Evolutionary conservation across 1,140 invertebrate genomes (phyloP).

Genomic region (Drosophila funebris): DNA sequence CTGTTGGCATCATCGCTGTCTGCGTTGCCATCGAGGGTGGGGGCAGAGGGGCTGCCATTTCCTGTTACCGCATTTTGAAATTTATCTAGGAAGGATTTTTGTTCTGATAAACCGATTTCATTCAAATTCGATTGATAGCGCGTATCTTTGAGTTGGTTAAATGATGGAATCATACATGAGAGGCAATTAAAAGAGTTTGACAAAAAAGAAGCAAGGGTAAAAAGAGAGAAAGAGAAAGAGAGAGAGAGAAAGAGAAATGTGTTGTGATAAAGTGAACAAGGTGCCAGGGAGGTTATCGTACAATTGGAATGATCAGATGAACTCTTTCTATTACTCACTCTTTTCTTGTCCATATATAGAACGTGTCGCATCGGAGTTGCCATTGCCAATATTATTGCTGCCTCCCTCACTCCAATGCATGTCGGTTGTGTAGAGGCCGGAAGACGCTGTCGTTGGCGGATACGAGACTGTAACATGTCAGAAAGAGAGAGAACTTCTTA

Average conservation of each 20-base stretch:
- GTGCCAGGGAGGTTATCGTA: conserved; percentile 8
- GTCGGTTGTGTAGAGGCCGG: conserved; percentile 69
- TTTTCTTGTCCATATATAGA: conserved; percentile 68
- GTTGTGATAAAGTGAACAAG: conserved; percentile 6
- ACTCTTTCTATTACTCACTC: conserved; percentile 55
- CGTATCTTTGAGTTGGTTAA: conserved; percentile 82
- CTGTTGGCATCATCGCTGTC: conserved; percentile 33
- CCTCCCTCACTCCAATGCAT: conserved; percentile 61
- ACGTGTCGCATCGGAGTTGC: conserved; percentile 56
- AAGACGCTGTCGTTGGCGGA: conserved; percentile 67
- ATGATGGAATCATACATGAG: conserved; percentile 39
- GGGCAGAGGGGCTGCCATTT: conserved; percentile 69
- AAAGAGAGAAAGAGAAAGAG: conserved; percentile 13
- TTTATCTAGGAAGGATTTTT: conserved; percentile 86
- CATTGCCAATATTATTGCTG: conserved; percentile 46
- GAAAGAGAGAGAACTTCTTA: not conserved
- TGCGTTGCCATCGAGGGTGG: conserved; percentile 54
- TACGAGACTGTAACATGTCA: conserved; percentile 74
- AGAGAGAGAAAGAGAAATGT: not conserved
- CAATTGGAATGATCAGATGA: not conserved
- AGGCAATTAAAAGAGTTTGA: conserved; percentile 42
- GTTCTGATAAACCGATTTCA: conserved; percentile 89
- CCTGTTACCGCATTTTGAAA: conserved; percentile 78
- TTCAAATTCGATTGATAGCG: conserved; percentile 88
- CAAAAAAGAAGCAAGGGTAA: conserved; percentile 25